These are phyloP conservation scores for cattle (Bos taurus) DNA, from an alignment of 2,113 vertebrate genomes.

Conservation along the genomic window ARS-UCD2.0 NC_037334.1:5907501-5908000, in stretches of 20 bases:
- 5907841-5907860: conserved; percentile 97
- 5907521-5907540: not conserved
- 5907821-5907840: conserved; percentile 88
- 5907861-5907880: conserved; percentile 98
- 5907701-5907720: not conserved
- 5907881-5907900: conserved; percentile 96
- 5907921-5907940: conserved; percentile 94
- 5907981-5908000: not conserved
- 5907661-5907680: not conserved
- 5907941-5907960: conserved; percentile 94
- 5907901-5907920: conserved; percentile 93
- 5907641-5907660: not conserved
- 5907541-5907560: not conserved
- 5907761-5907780: not conserved
- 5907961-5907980: conserved; percentile 5
- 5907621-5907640: not conserved
- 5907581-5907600: not conserved
- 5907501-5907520: not conserved
- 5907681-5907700: fast-evolving
- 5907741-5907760: not conserved
- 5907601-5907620: not conserved
- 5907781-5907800: fast-evolving
- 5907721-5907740: fast-evolving
- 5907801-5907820: fast-evolving
- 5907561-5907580: not conserved